Base-by-base conservation (phyloP, 2,113 vertebrate genomes). In the Pterocles gutturalis region DNA sequence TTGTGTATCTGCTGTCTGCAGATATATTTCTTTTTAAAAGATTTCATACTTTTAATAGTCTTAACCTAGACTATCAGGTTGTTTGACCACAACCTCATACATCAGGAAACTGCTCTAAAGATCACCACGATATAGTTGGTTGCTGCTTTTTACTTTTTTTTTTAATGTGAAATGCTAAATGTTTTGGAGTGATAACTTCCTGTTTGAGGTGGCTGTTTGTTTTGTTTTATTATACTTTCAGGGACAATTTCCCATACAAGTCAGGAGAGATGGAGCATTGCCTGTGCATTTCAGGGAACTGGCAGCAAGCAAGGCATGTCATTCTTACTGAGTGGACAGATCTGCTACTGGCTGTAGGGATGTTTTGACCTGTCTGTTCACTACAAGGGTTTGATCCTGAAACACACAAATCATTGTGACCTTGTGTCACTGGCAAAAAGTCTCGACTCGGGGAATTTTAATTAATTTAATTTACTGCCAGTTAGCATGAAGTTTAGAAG, bases 361-460 rank as follows among this genome's bases (percentile, higher is more conserved):
- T 36, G 11, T 58, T 45, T 16, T 2, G 3, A n/a, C 51, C 33
- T 29, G 26, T 9, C 15, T 67, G 31, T 19, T 41, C 4, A 0
- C 15, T 13, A 28, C 6, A 21, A 13, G 29, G 8, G 13, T 38
- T 36, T 71, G 46, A 16, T 8, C 57, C 24, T 65, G 51, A 71
- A 77, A 81, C 8, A 29, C 38, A 13, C 11, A 25, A 2, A 1
- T 48, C 3, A 2, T 64, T 2, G 1, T 26, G 9, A 43, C 17
- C 12, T 62, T 53, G 13, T 14, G 25, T 9, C 9, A 9, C 28
- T 70, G 33, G 17, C 31, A 70, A 70, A 45, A 81, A 49, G 7
- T 25, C 28, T 54, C 1, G 0, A 18, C 3, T 34, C 0, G 3
- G 10, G 19, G 28, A 90, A 58, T 58, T 72, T 49, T 34, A 31